phyloP scores from a whole-genome alignment of 2,113 vertebrate genomes.

The Lamprotornis superbus region DNA sequence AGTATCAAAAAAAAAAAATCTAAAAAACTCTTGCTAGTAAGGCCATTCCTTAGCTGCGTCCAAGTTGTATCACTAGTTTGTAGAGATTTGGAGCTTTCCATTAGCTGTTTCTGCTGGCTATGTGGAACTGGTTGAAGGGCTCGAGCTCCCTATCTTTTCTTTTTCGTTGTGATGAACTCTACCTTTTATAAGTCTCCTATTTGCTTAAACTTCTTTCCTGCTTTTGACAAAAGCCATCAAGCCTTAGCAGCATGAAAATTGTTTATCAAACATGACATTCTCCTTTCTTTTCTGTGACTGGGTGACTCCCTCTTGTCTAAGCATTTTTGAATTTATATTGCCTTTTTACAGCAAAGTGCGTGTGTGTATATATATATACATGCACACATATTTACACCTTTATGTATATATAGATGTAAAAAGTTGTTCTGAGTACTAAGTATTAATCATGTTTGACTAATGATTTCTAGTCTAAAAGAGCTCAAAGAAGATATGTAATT shows the following conservation, averaged over 20 bases:
- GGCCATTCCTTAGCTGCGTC: neutral
- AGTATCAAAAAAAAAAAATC: neutral
- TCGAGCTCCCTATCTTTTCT: neutral
- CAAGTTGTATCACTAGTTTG: neutral
- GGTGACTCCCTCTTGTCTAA: neutral
- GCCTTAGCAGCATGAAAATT: neutral
- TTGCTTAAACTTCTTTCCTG: neutral
- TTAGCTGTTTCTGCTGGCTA: neutral
- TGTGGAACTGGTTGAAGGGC: neutral
- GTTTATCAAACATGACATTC: neutral
- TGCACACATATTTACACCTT: neutral
- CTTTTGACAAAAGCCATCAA: neutral
- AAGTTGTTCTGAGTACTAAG: neutral
- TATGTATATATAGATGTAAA: neutral
- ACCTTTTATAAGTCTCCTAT: neutral
- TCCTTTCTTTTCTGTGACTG: neutral
- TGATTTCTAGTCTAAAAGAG: neutral
- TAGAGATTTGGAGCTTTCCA: neutral
- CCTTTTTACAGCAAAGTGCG: neutral
- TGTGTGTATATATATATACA: fast-evolving
- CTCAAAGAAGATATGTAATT: neutral
- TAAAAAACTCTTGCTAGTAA: neutral
- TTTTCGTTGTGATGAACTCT: neutral
- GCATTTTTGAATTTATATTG: neutral
- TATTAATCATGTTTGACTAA: slow-evolving; percentile 7